Percentiles rank a stretch among this genome's conserved stretches.
Evolutionary conservation across 1,140 invertebrate genomes (phyloP).

Genomic region (Hydropsyche tenuis): DNA sequence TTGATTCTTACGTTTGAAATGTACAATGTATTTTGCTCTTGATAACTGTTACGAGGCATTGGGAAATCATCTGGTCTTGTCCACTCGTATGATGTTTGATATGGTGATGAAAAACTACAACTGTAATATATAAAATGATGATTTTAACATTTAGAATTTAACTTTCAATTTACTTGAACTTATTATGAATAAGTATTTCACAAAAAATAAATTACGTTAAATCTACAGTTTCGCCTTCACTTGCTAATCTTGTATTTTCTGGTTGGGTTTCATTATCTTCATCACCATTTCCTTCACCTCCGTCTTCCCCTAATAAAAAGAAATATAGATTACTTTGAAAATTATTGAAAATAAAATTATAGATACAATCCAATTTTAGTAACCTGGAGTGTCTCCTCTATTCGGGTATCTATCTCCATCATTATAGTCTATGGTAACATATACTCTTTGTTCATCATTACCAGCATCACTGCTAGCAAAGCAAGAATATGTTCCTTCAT

Average conservation of each 20-base stretch:
- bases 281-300: not conserved
- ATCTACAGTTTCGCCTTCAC: not conserved
- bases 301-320: slow-evolving; percentile 4
- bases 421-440: not conserved
- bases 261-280: not conserved
- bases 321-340: too few relatives aligned
- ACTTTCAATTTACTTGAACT: not conserved
- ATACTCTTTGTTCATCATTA: not conserved
- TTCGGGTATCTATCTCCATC: slow-evolving; percentile 3
- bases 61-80: not conserved
- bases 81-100: not conserved
- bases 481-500: slow-evolving; percentile 51
- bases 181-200: too few relatives aligned
- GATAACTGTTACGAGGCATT: slow-evolving; percentile 1
- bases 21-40: not conserved
- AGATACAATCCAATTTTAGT: too few relatives aligned
- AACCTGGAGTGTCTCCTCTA: slow-evolving; percentile 2
- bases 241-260: not conserved
- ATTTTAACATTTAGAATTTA: not conserved
- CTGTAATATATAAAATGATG: not conserved
- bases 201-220: slow-evolving; percentile 17
- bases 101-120: not conserved
- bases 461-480: slow-evolving; percentile 9
- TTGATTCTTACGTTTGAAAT: not conserved
- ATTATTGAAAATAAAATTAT: too few relatives aligned